These are phyloP conservation scores for Cotesia congregata DNA, from an alignment of 2,888 invertebrate species.

Conservation along the genomic window DNA sequence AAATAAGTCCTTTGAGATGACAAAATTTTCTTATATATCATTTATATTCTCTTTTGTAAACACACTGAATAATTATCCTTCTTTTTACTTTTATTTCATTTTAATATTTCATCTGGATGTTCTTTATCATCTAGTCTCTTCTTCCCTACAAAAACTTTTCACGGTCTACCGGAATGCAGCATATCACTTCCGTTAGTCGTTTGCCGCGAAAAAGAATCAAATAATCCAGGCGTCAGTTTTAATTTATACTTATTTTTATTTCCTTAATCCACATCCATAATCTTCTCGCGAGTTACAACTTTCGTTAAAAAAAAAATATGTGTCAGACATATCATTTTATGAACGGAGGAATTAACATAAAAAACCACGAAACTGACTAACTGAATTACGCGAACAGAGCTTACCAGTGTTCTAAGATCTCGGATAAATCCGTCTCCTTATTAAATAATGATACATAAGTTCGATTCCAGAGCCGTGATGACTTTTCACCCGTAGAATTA, in stretches of 20 bases:
- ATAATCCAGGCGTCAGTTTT: not conserved
- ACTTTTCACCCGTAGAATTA: conserved; percentile 47
- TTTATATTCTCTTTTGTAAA: too few relatives aligned
- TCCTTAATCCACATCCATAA: conserved; percentile 4
- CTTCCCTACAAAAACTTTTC: conserved; percentile 42
- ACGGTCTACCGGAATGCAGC: conserved; percentile 48
- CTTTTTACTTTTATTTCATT: conserved; percentile 10
- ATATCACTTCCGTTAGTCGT: conserved; percentile 49
- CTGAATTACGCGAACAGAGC: conserved; percentile 54
- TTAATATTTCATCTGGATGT: conserved; percentile 10
- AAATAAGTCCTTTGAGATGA: not conserved
- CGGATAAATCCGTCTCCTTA: conserved; percentile 39
- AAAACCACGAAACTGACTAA: conserved; percentile 49
- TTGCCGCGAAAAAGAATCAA: conserved; percentile 17
- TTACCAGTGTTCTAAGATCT: conserved; percentile 52
- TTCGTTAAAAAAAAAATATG: not conserved
- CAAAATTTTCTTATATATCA: too few relatives aligned
- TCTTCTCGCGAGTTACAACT: not conserved
- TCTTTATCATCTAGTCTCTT: conserved; percentile 5
- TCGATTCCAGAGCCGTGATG: conserved; percentile 12
- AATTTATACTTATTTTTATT: not conserved
- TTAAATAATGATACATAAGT: conserved; percentile 49
- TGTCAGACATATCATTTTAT: conserved; percentile 11
- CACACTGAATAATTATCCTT: too few relatives aligned
- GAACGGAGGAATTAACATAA: conserved; percentile 38